Base-by-base conservation (phyloP, 1,140 invertebrate species). In the Ganaspis sp. region DNA sequence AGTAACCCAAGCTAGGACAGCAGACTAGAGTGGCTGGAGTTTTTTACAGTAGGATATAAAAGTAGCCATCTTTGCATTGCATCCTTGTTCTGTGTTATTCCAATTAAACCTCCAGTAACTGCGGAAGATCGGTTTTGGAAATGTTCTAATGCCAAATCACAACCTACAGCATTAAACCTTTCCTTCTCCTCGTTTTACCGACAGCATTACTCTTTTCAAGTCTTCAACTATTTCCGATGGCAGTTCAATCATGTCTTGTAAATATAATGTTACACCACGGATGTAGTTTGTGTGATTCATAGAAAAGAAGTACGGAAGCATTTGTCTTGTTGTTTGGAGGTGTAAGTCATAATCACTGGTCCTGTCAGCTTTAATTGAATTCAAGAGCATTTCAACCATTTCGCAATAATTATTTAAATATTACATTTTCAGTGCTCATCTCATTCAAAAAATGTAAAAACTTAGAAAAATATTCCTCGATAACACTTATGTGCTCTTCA, bases 51-150 rank as follows among this genome's bases (percentile, higher is more conserved):
- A 37, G 75, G 76, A 84, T 85, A 83, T 17, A 84, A 64, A 79
- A 85, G 79, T 34, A 84, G 19, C 83, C 79, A 80, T 78, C 74
- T 81, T 54, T 76, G 74, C 69, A 78, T 78, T 19, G 73, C 76
- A 15, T 78, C 64, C 76, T 81, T 77, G 78, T 81, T 85, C 83
- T 83, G 74, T 45, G 78, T 82, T 17, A 83, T 84, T 26, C 84
- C 84, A 76, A 81, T 84, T 58, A 77, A 80, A 26, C 81, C 77
- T 81, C 83, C 78, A 81, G 84, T 81, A 37, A 85, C 79, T 72
- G 81, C 78, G 9, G 81, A 82, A 76, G 78, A 80, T 73, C 64
- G 75, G 69, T 80, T 82, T 17, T 81, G 76, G 70, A 70, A 78
- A 19, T 81, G 76, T 23, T 81, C 78, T 49, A 80, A 38, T 72